Evolutionary conservation across 2,888 invertebrate genomes (phyloP).

Genomic region (Oscheius sp.): DNA sequence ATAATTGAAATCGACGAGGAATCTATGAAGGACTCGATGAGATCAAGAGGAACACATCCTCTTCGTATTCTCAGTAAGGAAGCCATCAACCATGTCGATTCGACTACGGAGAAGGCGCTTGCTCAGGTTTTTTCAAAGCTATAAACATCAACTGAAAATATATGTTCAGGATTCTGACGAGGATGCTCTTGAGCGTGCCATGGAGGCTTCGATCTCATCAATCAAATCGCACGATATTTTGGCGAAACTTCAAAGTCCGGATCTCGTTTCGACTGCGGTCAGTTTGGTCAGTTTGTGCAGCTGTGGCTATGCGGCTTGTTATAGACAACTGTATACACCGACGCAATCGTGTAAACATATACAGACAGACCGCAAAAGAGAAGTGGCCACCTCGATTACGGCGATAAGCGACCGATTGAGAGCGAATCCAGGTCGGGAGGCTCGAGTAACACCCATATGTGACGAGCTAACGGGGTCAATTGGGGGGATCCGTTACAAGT

Average conservation of each 20-base stretch:
- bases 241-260: slow-evolving; percentile 50
- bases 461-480: slow-evolving; percentile 6
- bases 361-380: slow-evolving; percentile 29
- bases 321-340: slow-evolving; percentile 35
- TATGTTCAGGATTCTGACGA: slow-evolving; percentile 44
- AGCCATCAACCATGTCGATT: slow-evolving; percentile 40
- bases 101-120: slow-evolving; percentile 18
- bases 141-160: slow-evolving; percentile 5
- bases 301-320: slow-evolving; percentile 25
- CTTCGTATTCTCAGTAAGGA: slow-evolving; percentile 54
- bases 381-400: neutral
- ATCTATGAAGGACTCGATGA: slow-evolving; percentile 45
- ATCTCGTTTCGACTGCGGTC: slow-evolving; percentile 16
- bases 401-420: slow-evolving; percentile 13
- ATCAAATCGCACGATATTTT: slow-evolving; percentile 68
- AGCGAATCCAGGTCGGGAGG: slow-evolving; percentile 7
- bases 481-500: slow-evolving; percentile 1
- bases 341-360: slow-evolving; percentile 37
- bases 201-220: slow-evolving; percentile 68
- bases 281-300: slow-evolving; percentile 28
- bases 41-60: slow-evolving; percentile 49
- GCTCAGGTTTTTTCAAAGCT: slow-evolving; percentile 21
- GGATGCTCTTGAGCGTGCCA: slow-evolving; percentile 80
- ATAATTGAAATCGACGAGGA: slow-evolving; percentile 67
- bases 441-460: slow-evolving; percentile 13